Base-by-base conservation (phyloP, 2,113 vertebrate species). In the Engraulis encrasicolus region DNA sequence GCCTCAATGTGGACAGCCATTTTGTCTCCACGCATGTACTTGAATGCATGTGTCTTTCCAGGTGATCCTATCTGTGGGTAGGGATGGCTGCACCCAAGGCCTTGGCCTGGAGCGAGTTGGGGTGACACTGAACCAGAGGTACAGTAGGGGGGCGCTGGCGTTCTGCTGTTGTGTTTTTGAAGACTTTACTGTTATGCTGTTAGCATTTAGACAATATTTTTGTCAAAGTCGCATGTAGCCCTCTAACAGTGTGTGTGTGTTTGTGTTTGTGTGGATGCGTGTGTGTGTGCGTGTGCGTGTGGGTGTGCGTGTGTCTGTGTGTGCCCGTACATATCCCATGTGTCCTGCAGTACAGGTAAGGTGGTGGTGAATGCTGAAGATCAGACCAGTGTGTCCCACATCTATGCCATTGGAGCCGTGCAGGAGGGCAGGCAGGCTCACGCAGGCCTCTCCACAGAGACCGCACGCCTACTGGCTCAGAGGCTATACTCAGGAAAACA, bases 391-490 rank as follows among this genome's bases (percentile, higher is more conserved):
- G 93, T 97, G 78, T 94, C 95, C 0, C 93, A 97, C 11, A 90
- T 97, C 82, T 96, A 96, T 50, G 96, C 96, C 9, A 37, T 96
- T 17, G 96, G 96, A 1, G 95, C 96, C 18, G 90, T 97, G 0
- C 84, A 96, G 86, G 94, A 96, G 81, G 96, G 92, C 27, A 95
- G 95, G 84, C 86, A 94, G 85, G 94, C 96, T 2, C 93, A 96
- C 54, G 96, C 95, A 0, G 96, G 96, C 0, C 95, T 97, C n/a
- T 95, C 96, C 6, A 94, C 96, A 90, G 96, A 96, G 85, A 95
- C 95, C 0, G 96, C 96, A 20, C 93, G 89, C 1, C 11, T 97
- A 36, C 90, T 97, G 80, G 93, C 93, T 1, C 92, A 1, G 71
- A 92, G 96, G 87, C 95, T 97, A 9, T 97, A 95, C 12, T 92